Evolutionary conservation across 2,113 vertebrate genomes (phyloP).

Genomic region (Mesoclemmys tuberculata): DNA sequence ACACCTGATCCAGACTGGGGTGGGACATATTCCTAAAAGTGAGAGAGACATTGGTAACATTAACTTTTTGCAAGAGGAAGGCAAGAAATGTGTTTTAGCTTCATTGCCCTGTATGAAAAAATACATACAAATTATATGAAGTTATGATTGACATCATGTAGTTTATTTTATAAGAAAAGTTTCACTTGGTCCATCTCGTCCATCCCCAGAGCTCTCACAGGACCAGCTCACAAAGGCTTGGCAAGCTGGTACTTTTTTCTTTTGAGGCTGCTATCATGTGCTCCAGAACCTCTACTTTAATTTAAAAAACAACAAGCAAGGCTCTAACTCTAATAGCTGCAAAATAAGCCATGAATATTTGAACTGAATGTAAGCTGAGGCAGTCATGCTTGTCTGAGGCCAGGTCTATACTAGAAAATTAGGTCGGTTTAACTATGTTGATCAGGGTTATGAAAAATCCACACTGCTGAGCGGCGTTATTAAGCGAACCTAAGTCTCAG

Average conservation of each 20-base stretch:
- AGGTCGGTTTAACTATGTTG: not conserved
- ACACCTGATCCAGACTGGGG: constrained; percentile 74
- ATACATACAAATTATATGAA: not conserved
- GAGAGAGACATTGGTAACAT: not conserved
- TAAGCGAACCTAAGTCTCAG: not conserved
- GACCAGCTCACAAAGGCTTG: not conserved
- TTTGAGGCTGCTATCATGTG: not conserved
- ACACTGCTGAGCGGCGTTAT: not conserved
- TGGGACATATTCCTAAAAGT: constrained; percentile 85
- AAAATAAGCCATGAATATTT: not conserved
- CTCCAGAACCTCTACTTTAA: not conserved
- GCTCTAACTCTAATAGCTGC: not conserved
- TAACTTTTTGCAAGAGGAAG: not conserved
- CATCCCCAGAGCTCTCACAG: fast-evolving
- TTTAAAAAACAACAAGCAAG: not conserved
- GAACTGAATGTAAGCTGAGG: not conserved
- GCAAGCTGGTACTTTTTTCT: not conserved
- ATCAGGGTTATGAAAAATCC: not conserved
- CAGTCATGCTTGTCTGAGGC: not conserved
- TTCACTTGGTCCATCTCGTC: not conserved
- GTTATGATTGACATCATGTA: not conserved
- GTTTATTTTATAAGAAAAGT: not conserved
- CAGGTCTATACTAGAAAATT: not conserved
- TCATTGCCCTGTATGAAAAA: not conserved
- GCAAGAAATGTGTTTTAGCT: not conserved